Evolutionary conservation across 2,113 vertebrate species (phyloP).

Genomic region (Morone chrysops): DNA sequence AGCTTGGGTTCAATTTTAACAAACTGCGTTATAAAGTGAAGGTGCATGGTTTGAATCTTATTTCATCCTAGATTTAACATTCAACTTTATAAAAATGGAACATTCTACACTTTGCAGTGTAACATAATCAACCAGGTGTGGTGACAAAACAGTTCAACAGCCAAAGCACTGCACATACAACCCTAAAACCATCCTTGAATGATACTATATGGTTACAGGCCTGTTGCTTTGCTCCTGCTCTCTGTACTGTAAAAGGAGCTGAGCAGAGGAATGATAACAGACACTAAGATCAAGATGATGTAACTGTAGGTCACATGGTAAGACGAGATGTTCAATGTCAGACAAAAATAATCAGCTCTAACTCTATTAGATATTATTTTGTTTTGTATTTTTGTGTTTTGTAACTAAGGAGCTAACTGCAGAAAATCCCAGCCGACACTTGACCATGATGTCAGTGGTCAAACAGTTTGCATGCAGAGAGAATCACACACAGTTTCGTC

Average conservation of each 20-base stretch:
- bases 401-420: conserved; percentile 15
- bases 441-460: conserved; percentile 38
- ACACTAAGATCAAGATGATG: conserved; percentile 20
- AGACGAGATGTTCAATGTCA: conserved; percentile 26
- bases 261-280: conserved; percentile 32
- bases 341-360: conserved; percentile 34
- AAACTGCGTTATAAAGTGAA: no score
- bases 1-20: no score
- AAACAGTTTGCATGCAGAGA: conserved; percentile 42
- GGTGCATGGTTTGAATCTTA: no score
- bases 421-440: conserved; percentile 13
- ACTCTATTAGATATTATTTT: conserved; percentile 10
- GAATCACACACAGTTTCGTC: conserved; percentile 32
- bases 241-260: conserved; percentile 35
- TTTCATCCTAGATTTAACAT: no score
- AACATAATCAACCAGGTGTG: neutral
- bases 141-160: neutral
- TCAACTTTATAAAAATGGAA: no score
- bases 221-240: neutral
- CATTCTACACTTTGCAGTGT: no score
- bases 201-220: neutral
- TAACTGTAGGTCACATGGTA: conserved; percentile 16
- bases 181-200: neutral
- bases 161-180: neutral
- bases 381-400: neutral